These are phyloP conservation scores for Sitodiplosis mosellana DNA, from an alignment of 1,140 invertebrate genomes.

Conservation along the genomic window DNA sequence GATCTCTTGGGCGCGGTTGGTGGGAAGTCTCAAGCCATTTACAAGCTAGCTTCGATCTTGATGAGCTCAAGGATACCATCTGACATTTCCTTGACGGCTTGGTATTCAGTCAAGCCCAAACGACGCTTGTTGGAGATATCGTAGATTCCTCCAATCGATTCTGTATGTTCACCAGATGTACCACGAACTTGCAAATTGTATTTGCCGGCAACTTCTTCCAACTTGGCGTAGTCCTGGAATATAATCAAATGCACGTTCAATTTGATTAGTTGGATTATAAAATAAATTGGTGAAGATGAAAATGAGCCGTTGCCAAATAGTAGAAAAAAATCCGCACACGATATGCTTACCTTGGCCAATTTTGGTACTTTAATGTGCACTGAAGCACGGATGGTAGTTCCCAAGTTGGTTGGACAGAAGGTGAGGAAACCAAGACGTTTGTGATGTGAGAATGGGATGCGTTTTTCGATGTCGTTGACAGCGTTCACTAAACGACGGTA, in stretches of 20 bases:
- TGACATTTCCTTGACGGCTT: slow-evolving; percentile 82
- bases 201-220: slow-evolving; percentile 80
- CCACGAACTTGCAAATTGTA: slow-evolving; percentile 89
- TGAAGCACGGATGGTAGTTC: slow-evolving; percentile 91
- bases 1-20: no score
- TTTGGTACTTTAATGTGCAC: slow-evolving; percentile 97
- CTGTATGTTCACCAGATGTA: slow-evolving; percentile 86
- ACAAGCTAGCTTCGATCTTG: slow-evolving; percentile 62
- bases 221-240: slow-evolving; percentile 53
- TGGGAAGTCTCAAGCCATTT: slow-evolving; percentile 16
- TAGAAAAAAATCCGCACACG: no score
- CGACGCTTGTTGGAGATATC: slow-evolving; percentile 84
- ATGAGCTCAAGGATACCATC: slow-evolving; percentile 76
- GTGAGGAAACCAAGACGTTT: slow-evolving; percentile 91
- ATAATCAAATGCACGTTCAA: no score
- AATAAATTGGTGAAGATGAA: no score
- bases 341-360: slow-evolving; percentile 41
- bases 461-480: slow-evolving; percentile 83
- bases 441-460: slow-evolving; percentile 78
- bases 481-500: slow-evolving; percentile 78
- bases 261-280: no score
- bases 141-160: slow-evolving; percentile 82
- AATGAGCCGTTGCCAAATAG: no score
- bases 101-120: slow-evolving; percentile 72
- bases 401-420: slow-evolving; percentile 96